These are phyloP conservation scores for Papilio polyxenes DNA, from an alignment of 1,140 invertebrate species.

Conservation along the genomic window DNA sequence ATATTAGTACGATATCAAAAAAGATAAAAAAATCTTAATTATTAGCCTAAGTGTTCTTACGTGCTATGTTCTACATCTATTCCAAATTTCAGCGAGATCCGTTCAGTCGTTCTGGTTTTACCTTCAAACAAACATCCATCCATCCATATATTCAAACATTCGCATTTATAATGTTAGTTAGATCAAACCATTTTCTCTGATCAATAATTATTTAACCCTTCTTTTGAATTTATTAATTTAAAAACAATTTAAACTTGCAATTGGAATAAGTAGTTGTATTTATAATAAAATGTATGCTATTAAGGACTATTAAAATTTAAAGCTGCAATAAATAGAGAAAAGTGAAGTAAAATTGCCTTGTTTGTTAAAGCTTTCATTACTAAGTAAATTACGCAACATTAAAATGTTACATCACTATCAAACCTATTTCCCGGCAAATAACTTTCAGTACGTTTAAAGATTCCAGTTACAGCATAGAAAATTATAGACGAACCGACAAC, in stretches of 20 bases:
- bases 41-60: too few species aligned
- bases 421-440: conserved; percentile 16
- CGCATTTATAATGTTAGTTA: too few species aligned
- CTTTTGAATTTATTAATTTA: neutral
- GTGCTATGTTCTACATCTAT: too few species aligned
- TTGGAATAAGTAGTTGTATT: neutral
- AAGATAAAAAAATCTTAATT: too few species aligned
- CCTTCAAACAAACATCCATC: too few species aligned
- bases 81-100: too few species aligned
- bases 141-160: too few species aligned
- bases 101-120: too few species aligned
- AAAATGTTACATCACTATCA: conserved; percentile 22
- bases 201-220: neutral
- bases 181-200: too few species aligned
- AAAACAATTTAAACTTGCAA: neutral
- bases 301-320: neutral
- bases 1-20: too few species aligned
- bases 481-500: conserved; percentile 46
- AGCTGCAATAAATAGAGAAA: neutral
- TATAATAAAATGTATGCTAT: neutral
- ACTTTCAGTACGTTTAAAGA: conserved; percentile 30
- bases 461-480: conserved; percentile 44
- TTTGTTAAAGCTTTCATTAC: conserved; percentile 17
- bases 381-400: conserved; percentile 16
- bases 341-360: neutral